Evolutionary conservation across 92 coral and sea anemone genomes (phyloP).

Genomic region (Muricea muricata): DNA sequence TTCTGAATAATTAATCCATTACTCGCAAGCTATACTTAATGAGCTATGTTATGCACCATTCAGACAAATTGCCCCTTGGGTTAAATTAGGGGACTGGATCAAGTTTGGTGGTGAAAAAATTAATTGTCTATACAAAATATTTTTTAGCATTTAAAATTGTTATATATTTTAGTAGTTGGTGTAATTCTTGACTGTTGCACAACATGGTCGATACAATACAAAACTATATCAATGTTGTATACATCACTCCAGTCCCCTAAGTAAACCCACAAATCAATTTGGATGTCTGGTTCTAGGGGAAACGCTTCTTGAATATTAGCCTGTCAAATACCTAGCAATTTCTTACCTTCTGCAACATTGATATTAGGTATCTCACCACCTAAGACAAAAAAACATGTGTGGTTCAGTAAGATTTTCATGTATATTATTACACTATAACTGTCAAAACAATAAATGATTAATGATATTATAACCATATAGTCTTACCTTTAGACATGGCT

Average conservation of each 20-base stretch:
- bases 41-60: background rate
- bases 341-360: conserved; percentile 1
- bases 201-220: too few species aligned
- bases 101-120: too few species aligned
- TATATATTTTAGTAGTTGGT: too few species aligned
- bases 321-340: background rate
- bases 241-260: too few species aligned
- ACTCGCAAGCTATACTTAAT: background rate
- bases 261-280: background rate
- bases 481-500: background rate
- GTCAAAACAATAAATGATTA: too few species aligned
- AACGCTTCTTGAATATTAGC: background rate
- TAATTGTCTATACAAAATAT: too few species aligned
- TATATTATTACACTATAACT: too few species aligned
- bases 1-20: background rate
- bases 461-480: background rate
- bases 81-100: too few species aligned
- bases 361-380: background rate
- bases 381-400: background rate
- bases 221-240: too few species aligned
- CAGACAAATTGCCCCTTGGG: too few species aligned
- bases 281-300: background rate
- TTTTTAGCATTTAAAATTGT: too few species aligned
- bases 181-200: too few species aligned
- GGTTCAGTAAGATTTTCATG: background rate